These are phyloP conservation scores for Lindbergichthys nudifrons DNA, from an alignment of 2,797 vertebrate genomes.

Conservation along the genomic window DNA sequence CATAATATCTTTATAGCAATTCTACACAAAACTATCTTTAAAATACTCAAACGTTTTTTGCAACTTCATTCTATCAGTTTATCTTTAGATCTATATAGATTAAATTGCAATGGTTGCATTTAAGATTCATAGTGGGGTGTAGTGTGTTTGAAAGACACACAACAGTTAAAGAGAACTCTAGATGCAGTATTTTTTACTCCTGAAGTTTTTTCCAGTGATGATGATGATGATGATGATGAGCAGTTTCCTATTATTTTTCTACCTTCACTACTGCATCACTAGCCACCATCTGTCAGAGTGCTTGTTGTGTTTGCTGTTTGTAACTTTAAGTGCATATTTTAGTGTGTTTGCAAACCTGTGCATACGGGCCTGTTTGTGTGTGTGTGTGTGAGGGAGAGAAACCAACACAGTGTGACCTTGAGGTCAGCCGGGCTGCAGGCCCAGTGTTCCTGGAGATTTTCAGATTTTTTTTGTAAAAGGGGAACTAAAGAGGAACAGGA, in stretches of 20 bases:
- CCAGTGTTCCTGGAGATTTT: slow-evolving; percentile 76
- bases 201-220: slow-evolving; percentile 26
- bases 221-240: slow-evolving; percentile 20
- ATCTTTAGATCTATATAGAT: not conserved
- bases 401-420: slow-evolving; percentile 61
- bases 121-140: slow-evolving; percentile 5
- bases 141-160: slow-evolving; percentile 9
- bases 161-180: slow-evolving; percentile 10
- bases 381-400: slow-evolving; percentile 45
- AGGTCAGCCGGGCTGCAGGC: slow-evolving; percentile 75
- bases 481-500: slow-evolving; percentile 60
- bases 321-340: slow-evolving; percentile 44
- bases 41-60: no score
- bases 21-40: no score
- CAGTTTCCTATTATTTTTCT: slow-evolving; percentile 42
- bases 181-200: slow-evolving; percentile 24
- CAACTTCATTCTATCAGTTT: no score
- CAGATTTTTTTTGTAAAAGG: slow-evolving; percentile 70
- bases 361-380: not conserved
- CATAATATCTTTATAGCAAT: not conserved
- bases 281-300: slow-evolving; percentile 68
- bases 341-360: slow-evolving; percentile 32
- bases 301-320: slow-evolving; percentile 59
- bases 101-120: not conserved
- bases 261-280: slow-evolving; percentile 45